Evolutionary conservation across 2,888 invertebrate species (phyloP).

Genomic region (Tipula unca): DNA sequence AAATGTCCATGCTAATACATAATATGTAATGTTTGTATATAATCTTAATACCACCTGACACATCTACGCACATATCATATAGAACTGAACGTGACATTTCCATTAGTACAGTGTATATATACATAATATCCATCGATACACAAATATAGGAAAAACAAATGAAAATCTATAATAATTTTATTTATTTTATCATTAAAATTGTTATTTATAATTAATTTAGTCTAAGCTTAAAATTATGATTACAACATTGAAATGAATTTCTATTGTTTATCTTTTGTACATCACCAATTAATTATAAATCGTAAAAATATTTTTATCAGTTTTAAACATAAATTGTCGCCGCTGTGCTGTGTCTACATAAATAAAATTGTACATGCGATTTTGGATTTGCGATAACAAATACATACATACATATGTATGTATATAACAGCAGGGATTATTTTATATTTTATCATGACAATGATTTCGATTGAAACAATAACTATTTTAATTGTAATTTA

Average conservation of each 20-base stretch:
- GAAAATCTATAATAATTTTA: neutral
- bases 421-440: no score
- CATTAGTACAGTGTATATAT: neutral
- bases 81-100: neutral
- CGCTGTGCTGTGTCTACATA: no score
- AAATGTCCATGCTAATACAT: neutral
- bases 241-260: neutral
- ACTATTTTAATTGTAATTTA: no score
- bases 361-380: neutral
- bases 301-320: no score
- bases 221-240: neutral
- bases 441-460: no score
- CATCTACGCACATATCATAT: neutral
- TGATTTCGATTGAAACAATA: no score
- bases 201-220: neutral
- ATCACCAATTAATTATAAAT: no score
- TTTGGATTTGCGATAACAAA: no score
- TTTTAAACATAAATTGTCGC: no score
- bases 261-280: neutral
- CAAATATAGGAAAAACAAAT: neutral
- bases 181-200: neutral
- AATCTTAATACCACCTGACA: neutral
- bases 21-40: no score
- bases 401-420: no score
- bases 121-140: neutral